phyloP scores from a whole-genome alignment of 2,888 invertebrate species.

The Stenchaetothrips biformis region DNA sequence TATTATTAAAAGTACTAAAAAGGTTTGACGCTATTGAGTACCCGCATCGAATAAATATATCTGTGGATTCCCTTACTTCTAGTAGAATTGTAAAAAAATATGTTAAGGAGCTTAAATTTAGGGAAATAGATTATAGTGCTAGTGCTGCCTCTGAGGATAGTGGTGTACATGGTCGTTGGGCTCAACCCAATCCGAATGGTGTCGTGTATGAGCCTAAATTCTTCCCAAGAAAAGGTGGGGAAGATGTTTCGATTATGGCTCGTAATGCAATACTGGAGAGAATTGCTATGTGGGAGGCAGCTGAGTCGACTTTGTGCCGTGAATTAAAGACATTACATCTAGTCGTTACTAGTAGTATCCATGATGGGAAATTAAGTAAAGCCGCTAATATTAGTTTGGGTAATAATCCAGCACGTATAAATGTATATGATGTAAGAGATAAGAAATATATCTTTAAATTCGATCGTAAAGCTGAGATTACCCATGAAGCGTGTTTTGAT shows the following conservation, averaged over 20 bases:
- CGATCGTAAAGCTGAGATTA: not conserved
- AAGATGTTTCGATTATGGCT: not conserved
- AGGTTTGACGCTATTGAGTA: too few species aligned
- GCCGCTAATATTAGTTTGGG: not conserved
- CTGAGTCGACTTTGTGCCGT: not conserved
- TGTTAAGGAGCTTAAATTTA: too few species aligned
- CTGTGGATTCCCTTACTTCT: too few species aligned
- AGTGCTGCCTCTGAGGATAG: too few species aligned
- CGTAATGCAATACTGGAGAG: not conserved
- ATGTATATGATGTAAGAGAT: not conserved
- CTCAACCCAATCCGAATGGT: too few species aligned
- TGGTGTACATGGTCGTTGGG: too few species aligned
- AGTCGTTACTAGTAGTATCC: not conserved
- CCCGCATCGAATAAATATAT: too few species aligned
- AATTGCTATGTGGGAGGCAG: not conserved
- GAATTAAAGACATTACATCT: not conserved
- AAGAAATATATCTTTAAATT: not conserved
- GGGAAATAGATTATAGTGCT: too few species aligned
- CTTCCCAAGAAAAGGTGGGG: too few species aligned
- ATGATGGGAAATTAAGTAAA: not conserved
- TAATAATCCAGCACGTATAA: not conserved
- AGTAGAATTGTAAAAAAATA: too few species aligned
- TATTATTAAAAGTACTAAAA: too few species aligned
- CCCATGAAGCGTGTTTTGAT: not conserved
- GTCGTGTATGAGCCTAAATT: too few species aligned